Conservation (phyloP, 2,888 invertebrate species). For the Leptopterna dolabrata region DNA sequence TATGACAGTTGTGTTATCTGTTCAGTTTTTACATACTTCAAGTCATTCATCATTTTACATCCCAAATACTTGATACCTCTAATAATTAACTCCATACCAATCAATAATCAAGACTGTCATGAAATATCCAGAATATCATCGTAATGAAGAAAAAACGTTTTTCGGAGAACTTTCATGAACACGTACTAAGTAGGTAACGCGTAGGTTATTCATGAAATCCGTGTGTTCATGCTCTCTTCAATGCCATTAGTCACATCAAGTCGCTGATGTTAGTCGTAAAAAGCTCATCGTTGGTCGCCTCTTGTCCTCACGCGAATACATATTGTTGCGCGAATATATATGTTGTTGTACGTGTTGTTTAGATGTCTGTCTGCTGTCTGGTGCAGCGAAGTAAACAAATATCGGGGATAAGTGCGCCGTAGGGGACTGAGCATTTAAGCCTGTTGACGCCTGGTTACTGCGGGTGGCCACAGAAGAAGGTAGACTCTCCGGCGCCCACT, state of each 20-base stretch:
- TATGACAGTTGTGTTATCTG: too few species aligned
- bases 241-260: not conserved
- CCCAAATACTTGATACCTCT: too few species aligned
- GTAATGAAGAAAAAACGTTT: too few species aligned
- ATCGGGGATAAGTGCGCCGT: not conserved
- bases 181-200: not conserved
- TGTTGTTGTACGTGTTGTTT: not conserved
- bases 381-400: not conserved
- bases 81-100: too few species aligned
- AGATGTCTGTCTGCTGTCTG: conserved; percentile 5
- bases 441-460: not conserved
- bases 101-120: too few species aligned
- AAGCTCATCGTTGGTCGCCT: not conserved
- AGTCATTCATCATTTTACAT: too few species aligned
- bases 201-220: not conserved
- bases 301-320: not conserved
- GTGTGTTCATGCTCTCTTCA: not conserved
- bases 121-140: too few species aligned
- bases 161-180: too few species aligned
- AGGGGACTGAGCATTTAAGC: not conserved
- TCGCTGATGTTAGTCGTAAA: not conserved
- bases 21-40: too few species aligned
- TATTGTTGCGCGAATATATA: not conserved
- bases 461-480: not conserved
- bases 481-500: not conserved